Evolutionary conservation across 2,888 invertebrate genomes (phyloP).

Genomic region (Eustalomyia histrio): DNA sequence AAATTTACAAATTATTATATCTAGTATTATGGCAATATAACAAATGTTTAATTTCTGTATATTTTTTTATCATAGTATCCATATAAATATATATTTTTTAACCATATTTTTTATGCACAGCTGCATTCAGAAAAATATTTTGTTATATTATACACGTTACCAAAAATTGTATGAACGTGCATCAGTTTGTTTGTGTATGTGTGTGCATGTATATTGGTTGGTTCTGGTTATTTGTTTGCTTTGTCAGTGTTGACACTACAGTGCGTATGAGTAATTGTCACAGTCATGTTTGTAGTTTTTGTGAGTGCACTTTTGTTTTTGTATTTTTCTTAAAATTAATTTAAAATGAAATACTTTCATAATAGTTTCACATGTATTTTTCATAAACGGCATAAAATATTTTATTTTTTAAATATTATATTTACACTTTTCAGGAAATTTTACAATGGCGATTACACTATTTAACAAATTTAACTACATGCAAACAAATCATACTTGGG

Average conservation of each 20-base stretch:
- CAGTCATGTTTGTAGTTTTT: conserved; percentile 10
- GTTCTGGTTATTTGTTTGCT: conserved; percentile 43
- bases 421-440: too few relatives aligned
- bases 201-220: conserved; percentile 1
- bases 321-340: conserved; percentile 1
- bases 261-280: conserved; percentile 56
- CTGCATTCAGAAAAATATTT: conserved; percentile 56
- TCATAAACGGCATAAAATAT: not conserved
- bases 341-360: not conserved
- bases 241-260: conserved; percentile 44
- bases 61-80: not conserved
- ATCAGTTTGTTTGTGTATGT: conserved; percentile 14
- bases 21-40: too few relatives aligned
- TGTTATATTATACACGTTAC: conserved; percentile 44
- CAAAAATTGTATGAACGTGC: conserved; percentile 33
- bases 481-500: too few relatives aligned
- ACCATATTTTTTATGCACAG: conserved; percentile 54
- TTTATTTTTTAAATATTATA: not conserved
- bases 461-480: too few relatives aligned
- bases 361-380: conserved; percentile 4
- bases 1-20: too few relatives aligned
- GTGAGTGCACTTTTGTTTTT: conserved; percentile 16
- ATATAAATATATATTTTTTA: not conserved
- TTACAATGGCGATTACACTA: too few relatives aligned
- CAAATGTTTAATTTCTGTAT: too few relatives aligned